Percentiles rank a stretch among this genome's conserved stretches.
phyloP scores from a whole-genome alignment of 2,888 invertebrate species.

The Aleiodes leptofemur region DNA sequence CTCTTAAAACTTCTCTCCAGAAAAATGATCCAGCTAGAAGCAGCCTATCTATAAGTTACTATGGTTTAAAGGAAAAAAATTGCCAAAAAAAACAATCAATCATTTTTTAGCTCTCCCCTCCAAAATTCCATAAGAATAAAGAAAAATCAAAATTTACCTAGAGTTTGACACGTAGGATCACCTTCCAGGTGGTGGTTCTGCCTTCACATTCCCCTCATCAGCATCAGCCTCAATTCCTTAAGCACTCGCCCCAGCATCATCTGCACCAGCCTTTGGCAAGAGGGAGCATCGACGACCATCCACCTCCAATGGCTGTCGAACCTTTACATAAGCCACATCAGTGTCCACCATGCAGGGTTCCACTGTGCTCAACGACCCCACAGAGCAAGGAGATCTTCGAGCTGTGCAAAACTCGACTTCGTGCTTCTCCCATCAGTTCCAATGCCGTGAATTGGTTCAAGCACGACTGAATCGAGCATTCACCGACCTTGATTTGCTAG shows the following conservation, averaged over 20 bases:
- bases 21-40: too few relatives aligned
- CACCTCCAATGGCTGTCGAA: slow-evolving; percentile 78
- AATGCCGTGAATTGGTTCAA: too few relatives aligned
- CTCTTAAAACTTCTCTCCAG: too few relatives aligned
- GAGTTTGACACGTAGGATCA: slow-evolving; percentile 98
- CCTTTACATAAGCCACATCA: slow-evolving; percentile 97
- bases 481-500: slow-evolving; percentile 81
- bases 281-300: slow-evolving; percentile 86
- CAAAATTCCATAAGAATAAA: background rate
- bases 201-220: slow-evolving; percentile 70
- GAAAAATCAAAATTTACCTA: slow-evolving; percentile 72
- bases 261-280: slow-evolving; percentile 77
- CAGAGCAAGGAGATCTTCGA: slow-evolving; percentile 88
- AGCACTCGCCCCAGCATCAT: slow-evolving; percentile 57
- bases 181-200: too few relatives aligned
- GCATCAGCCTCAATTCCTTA: slow-evolving; percentile 67
- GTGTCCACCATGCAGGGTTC: slow-evolving; percentile 91
- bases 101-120: too few relatives aligned
- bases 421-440: slow-evolving; percentile 94
- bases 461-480: slow-evolving; percentile 91
- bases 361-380: slow-evolving; percentile 96
- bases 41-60: too few relatives aligned
- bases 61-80: too few relatives aligned
- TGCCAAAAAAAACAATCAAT: too few relatives aligned
- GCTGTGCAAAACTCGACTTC: slow-evolving; percentile 94